Base-by-base conservation (phyloP, 2,888 invertebrate species). In the Pterobdella sp. region DNA sequence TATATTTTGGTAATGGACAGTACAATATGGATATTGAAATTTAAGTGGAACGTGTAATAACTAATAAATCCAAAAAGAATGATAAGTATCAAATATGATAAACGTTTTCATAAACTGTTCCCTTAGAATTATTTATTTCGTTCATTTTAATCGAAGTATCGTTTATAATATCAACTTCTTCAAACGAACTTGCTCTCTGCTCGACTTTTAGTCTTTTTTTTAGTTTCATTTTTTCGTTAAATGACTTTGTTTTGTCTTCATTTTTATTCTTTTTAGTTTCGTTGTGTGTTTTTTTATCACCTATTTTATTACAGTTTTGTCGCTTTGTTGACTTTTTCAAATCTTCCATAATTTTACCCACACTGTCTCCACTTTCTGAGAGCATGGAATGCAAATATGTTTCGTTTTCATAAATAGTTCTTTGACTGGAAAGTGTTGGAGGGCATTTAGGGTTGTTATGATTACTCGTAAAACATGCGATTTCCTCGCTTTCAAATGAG, bases 1-100 rank as follows among this genome's bases (percentile, higher is more conserved):
- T 85, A 65, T 86, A 85, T 72, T 84, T 85, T 75, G 87, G 87
- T 1, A 75, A 78, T 66, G 76, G 78, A 22, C 79, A 79, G 42
- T 89, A 90, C 32, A 79, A 83, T 74, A 77, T 75, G 14, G 78
- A 76, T n/a, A 79, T 82, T 34, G 82, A 82, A 79, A 80, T 83
- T 1, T 82, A 56, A 56, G 4, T 56, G 60, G 60, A 56, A 56
- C 60, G 60, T 56, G n/a, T 56, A 18, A 14, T 14, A 56, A 4
- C 4, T 56, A 56, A 4, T n/a, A n/a, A n/a, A n/a, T n/a, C n/a
- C n/a, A n/a, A n/a, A n/a, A n/a, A n/a, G n/a, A n/a, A n/a, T n/a
- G n/a, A n/a, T n/a, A n/a, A 4, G n/a, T 22, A 56, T 56, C 60
- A 56, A 4, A 56, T 26, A n/a, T 56, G 60, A 26, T 56, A 56